Evolutionary conservation across 2,797 vertebrate species (phyloP).

Genomic region (Rhinichthys osculus): DNA sequence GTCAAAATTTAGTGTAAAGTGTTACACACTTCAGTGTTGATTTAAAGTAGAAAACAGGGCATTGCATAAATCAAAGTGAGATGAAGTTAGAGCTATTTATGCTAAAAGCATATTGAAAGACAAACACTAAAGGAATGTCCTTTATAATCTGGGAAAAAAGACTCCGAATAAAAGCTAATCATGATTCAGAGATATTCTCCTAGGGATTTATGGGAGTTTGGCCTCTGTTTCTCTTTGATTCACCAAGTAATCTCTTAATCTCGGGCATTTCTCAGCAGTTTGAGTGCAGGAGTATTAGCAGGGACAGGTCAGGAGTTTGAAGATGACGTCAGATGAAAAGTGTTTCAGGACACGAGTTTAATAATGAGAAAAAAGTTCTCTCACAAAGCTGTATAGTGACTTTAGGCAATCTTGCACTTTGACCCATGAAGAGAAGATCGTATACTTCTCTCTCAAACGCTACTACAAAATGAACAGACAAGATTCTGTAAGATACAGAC

Average conservation of each 20-base stretch:
- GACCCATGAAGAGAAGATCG: background rate
- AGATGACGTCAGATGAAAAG: conserved; percentile 43
- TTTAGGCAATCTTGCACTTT: background rate
- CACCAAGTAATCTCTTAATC: conserved; percentile 66
- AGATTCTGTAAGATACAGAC: conserved; percentile 15
- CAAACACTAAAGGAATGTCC: conserved; percentile 10
- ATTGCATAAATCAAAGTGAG: background rate
- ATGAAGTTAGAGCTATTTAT: background rate
- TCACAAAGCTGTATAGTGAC: background rate
- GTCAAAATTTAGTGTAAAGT: too few species aligned
- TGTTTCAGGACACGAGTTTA: conserved; percentile 10
- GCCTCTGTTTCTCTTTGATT: conserved; percentile 51
- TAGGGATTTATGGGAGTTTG: conserved; percentile 55
- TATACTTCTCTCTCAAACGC: background rate
- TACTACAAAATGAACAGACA: background rate
- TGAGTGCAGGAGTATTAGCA: conserved; percentile 39
- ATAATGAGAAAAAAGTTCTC: background rate
- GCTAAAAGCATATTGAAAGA: background rate
- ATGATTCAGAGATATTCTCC: conserved; percentile 54
- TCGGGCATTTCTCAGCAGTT: conserved; percentile 60
- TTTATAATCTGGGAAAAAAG: conserved; percentile 9
- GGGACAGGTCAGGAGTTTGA: conserved; percentile 49
- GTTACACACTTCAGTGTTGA: background rate
- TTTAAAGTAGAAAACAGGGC: background rate
- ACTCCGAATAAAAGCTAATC: conserved; percentile 57